Conservation (phyloP, 53 echinoderm and acorn worm species). For the Paelopatides confundens region DNA sequence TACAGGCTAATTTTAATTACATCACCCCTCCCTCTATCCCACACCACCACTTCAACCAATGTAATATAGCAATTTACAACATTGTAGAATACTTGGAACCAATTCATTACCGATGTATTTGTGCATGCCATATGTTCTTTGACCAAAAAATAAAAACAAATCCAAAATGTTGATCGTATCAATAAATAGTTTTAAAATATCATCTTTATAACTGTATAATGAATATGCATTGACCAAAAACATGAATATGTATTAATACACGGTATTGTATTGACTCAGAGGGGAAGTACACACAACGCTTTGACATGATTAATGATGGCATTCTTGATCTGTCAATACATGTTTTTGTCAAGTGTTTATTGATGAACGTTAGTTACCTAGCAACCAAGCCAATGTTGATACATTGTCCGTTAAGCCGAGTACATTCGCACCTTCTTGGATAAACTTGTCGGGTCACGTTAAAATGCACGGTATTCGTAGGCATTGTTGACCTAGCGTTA, state of each 20-base stretch:
- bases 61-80: too few species aligned
- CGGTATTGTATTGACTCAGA: not conserved
- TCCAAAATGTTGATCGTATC: too few species aligned
- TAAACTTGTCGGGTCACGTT: not conserved
- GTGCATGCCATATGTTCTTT: too few species aligned
- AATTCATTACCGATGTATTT: too few species aligned
- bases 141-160: too few species aligned
- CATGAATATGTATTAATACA: not conserved
- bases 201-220: not conserved
- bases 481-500: not conserved
- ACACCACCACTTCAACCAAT: too few species aligned
- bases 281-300: not conserved
- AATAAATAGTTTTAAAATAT: too few species aligned
- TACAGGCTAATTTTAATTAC: too few species aligned
- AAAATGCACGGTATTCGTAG: not conserved
- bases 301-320: not conserved
- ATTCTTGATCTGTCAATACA: not conserved
- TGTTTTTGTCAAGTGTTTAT: constrained; percentile 23
- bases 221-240: not conserved
- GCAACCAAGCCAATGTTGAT: constrained; percentile 10
- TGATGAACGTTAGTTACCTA: not conserved
- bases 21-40: too few species aligned
- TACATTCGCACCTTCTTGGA: not conserved
- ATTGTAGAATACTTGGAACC: too few species aligned
- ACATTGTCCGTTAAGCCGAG: constrained; percentile 11